A percentile compares a stretch with the other conserved stretches of the same genome.
These are phyloP conservation scores for Drosophila funebris DNA, from an alignment of 1,140 invertebrate species.

Conservation along the genomic window DNA sequence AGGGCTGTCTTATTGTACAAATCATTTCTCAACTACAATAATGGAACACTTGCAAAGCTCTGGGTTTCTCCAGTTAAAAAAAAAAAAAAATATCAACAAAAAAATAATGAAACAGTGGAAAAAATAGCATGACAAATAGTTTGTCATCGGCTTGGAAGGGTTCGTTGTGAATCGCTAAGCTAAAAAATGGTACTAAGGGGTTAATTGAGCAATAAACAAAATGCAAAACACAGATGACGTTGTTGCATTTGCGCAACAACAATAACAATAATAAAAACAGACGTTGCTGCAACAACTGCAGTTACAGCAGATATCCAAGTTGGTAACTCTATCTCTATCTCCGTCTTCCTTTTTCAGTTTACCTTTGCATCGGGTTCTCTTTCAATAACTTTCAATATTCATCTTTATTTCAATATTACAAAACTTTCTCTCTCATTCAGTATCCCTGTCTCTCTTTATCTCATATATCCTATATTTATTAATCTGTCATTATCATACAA, in stretches of 20 bases:
- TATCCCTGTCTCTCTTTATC: no score
- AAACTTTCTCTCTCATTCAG: no score
- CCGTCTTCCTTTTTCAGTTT: neutral
- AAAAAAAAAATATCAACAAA: constrained; percentile 12
- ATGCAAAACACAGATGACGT: constrained; percentile 54
- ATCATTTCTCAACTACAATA: constrained; percentile 61
- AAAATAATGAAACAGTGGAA: neutral
- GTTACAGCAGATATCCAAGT: constrained; percentile 2
- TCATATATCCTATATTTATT: no score
- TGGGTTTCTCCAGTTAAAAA: constrained; percentile 33
- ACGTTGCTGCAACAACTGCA: constrained; percentile 23
- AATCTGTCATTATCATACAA: no score
- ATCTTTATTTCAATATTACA: no score
- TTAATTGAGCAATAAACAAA: constrained; percentile 73
- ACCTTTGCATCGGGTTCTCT: neutral
- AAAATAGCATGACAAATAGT: constrained; percentile 38
- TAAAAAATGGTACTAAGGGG: constrained; percentile 48
- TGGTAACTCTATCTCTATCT: neutral
- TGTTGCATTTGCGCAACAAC: constrained; percentile 57
- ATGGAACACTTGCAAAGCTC: constrained; percentile 49
- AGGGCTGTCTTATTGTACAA: constrained; percentile 45
- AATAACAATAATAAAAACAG: constrained; percentile 14
- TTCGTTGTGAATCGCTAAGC: constrained; percentile 40
- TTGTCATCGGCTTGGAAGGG: constrained; percentile 50
- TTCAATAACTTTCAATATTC: no score